Base-by-base conservation (phyloP, 2,888 invertebrate genomes). In the Apantesis nais region DNA sequence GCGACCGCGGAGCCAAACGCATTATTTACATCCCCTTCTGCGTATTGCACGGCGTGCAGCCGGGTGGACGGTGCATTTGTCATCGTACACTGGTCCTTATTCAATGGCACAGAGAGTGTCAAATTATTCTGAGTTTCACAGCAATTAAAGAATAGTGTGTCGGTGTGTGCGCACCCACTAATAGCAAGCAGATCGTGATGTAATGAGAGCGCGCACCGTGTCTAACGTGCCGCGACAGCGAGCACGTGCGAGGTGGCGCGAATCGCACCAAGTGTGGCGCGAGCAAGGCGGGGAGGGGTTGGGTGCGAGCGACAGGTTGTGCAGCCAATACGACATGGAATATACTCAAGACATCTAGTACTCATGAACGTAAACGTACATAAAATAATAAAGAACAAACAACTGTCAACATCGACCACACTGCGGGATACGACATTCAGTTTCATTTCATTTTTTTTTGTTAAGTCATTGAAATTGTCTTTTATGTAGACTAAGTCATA, bases 181-280 rank as follows among this genome's bases (percentile, higher is more conserved):
- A 89, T 89, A 77, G 78, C 85, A 83, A 81, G 85, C 74, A 85
- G 82, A 88, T 88, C 66, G 86, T 78, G 79, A 66, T 79, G 81
- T 89, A 89, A 90, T 88, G 88, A 88, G 81, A 77, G 83, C 79
- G 84, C 85, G 86, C 72, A 71, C 73, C 81, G 81, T 72, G 72
- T 58, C 77, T 71, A 69, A 78, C 78, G 80, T 48, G 69, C 29
- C 58, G 39, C 22, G 34, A 34, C 65, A 19, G 74, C 66, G 77
- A 65, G 83, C 89, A 89, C 89, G 90, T 89, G 81, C 80, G 82
- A 73, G 85, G 87, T 84, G 89, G 62, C 78, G 83, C 88, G 80
- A 87, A 88, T 88, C 75, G 80, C 70, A 73, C 66, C 73, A 68
- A 29, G 63, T 75, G 73, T 63, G 73, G 61, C 11, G n/a, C 48